Conservation (phyloP, 2,797 vertebrate genomes). For the Coracias cyanogaster region DNA sequence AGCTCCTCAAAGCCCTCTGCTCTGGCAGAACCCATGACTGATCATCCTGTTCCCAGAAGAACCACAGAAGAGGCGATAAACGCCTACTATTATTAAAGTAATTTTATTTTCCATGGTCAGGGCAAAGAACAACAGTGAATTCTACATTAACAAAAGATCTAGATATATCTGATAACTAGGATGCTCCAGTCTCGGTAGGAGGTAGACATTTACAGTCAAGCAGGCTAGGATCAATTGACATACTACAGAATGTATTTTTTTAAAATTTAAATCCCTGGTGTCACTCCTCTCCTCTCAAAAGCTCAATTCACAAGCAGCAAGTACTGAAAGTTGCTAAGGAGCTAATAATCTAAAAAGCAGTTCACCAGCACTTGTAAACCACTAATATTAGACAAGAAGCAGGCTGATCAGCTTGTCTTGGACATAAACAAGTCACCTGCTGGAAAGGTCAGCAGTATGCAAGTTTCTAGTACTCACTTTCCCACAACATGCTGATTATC, state of each 20-base stretch:
- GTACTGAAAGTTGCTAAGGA: neutral
- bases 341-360: neutral
- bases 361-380: neutral
- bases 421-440: neutral
- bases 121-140: neutral
- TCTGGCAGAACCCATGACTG: neutral
- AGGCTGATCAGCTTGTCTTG: neutral
- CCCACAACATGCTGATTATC: neutral
- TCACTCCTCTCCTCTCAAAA: neutral
- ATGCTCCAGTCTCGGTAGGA: neutral
- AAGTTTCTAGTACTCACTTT: neutral
- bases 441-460: neutral
- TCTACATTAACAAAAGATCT: neutral
- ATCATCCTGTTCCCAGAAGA: neutral
- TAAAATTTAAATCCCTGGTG: neutral
- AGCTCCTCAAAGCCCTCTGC: neutral
- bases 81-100: neutral
- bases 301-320: neutral
- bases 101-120: neutral
- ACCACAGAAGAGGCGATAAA: accelerated
- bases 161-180: neutral
- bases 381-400: neutral
- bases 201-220: neutral
- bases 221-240: neutral
- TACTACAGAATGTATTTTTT: neutral